Conservation (phyloP, 2,888 invertebrate species). For the Aproaerema taeniolella region DNA sequence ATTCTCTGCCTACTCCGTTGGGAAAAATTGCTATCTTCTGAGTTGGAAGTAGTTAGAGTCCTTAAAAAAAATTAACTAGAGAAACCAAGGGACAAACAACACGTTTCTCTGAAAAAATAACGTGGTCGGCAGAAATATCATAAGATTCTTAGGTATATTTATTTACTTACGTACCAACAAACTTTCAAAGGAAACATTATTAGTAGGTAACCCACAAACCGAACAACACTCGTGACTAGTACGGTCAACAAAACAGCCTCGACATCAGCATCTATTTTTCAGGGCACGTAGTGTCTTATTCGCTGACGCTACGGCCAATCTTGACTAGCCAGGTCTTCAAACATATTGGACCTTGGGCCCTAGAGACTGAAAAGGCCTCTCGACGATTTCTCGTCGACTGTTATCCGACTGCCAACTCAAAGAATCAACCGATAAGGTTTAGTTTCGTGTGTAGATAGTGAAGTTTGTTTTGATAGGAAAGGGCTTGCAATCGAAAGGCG, state of each 20-base stretch:
- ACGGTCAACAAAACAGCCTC: too few relatives aligned
- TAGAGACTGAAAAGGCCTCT: constrained; percentile 45
- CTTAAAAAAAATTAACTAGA: too few relatives aligned
- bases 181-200: not conserved
- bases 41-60: too few relatives aligned
- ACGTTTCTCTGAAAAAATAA: too few relatives aligned
- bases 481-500: constrained; percentile 51
- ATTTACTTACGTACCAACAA: too few relatives aligned
- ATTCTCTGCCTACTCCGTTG: too few relatives aligned
- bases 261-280: constrained; percentile 38
- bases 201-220: not conserved
- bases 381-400: constrained; percentile 18
- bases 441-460: constrained; percentile 27
- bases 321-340: constrained; percentile 50
- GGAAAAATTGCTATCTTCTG: too few relatives aligned
- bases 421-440: constrained; percentile 13
- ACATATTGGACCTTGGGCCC: constrained; percentile 62
- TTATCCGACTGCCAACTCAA: constrained; percentile 3
- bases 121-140: too few relatives aligned
- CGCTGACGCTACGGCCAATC: constrained; percentile 55
- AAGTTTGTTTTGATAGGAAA: constrained; percentile 43
- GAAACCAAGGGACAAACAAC: too few relatives aligned
- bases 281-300: constrained; percentile 52
- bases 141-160: too few relatives aligned
- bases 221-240: too few relatives aligned